phyloP scores from a whole-genome alignment of 2,888 invertebrate species.

The Campoplex capitator region DNA sequence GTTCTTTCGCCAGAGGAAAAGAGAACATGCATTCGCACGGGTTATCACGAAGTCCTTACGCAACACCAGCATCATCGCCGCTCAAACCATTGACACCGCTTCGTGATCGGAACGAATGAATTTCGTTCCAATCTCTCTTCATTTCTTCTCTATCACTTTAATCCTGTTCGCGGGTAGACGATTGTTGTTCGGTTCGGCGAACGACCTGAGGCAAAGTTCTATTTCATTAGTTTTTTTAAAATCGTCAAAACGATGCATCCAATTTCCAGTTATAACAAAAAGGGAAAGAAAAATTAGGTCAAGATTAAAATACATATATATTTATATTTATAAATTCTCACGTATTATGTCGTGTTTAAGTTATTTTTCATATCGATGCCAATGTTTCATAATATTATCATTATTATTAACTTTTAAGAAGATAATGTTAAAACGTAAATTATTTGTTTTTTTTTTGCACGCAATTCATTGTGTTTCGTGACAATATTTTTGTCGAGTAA shows the following conservation, averaged over 20 bases:
- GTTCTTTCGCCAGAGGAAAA: conserved; percentile 83
- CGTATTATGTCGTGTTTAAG: conserved; percentile 19
- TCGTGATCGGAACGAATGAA: conserved; percentile 84
- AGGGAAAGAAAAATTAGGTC: conserved; percentile 10
- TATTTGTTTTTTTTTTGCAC: conserved; percentile 16
- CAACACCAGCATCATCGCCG: conserved; percentile 78
- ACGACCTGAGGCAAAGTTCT: conserved; percentile 3
- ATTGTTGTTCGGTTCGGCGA: conserved; percentile 12
- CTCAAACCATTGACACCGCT: conserved; percentile 84
- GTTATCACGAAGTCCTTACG: conserved; percentile 77
- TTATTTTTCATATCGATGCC: conserved; percentile 22
- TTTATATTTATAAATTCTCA: background rate
- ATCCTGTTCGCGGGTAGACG: conserved; percentile 23
- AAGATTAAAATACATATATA: conserved; percentile 19
- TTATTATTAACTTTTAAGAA: conserved; percentile 23
- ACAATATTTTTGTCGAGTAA: conserved; percentile 20
- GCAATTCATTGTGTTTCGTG: conserved; percentile 31
- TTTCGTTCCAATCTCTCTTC: background rate
- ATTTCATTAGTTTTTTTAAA: conserved; percentile 26
- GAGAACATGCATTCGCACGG: conserved; percentile 85
- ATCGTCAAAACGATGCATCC: conserved; percentile 23
- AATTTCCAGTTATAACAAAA: conserved; percentile 15
- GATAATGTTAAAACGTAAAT: conserved; percentile 31
- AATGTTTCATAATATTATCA: conserved; percentile 47
- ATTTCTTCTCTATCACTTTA: background rate